Percentiles rank a stretch among this genome's conserved stretches.
phyloP scores from a whole-genome alignment of 2,888 invertebrate genomes.

The Bellardia pandia region DNA sequence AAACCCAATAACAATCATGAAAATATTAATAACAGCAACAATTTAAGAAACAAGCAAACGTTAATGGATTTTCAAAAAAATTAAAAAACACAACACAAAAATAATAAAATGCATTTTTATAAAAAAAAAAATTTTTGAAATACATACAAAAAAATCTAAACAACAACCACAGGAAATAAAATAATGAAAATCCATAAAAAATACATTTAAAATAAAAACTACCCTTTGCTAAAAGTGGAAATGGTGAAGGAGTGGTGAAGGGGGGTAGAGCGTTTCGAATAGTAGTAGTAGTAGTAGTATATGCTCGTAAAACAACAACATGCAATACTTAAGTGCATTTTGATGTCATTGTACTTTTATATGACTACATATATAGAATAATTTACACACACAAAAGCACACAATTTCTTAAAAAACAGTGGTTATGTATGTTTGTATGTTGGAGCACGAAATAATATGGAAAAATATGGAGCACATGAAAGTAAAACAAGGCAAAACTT shows the following conservation, averaged over 20 bases:
- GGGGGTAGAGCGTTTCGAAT: neutral
- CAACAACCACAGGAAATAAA: slow-evolving; percentile 34
- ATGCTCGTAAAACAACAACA: slow-evolving; percentile 60
- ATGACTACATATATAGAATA: slow-evolving; percentile 57
- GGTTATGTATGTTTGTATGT: slow-evolving; percentile 11
- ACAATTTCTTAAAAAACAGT: slow-evolving; percentile 36
- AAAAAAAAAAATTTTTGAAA: neutral
- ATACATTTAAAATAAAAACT: slow-evolving; percentile 11
- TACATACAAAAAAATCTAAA: neutral
- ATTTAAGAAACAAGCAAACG: neutral
- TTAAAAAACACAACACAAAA: neutral
- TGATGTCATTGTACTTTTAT: slow-evolving; percentile 73
- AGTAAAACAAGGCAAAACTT: slow-evolving; percentile 43
- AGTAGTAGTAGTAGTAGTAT: neutral
- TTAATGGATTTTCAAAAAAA: slow-evolving; percentile 47
- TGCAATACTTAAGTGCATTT: slow-evolving; percentile 74
- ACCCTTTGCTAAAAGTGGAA: slow-evolving; percentile 6
- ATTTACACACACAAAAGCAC: slow-evolving; percentile 36
- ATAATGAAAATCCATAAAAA: slow-evolving; percentile 46
- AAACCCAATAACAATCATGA: slow-evolving; percentile 54
- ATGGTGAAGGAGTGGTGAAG: too few relatives aligned
- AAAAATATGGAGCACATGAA: slow-evolving; percentile 67
- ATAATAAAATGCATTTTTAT: slow-evolving; percentile 10
- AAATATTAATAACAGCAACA: neutral
- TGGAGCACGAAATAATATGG: slow-evolving; percentile 54